These are phyloP conservation scores for Phasianus colchicus DNA, from an alignment of 2,113 vertebrate species.

Conservation along the genomic window DNA sequence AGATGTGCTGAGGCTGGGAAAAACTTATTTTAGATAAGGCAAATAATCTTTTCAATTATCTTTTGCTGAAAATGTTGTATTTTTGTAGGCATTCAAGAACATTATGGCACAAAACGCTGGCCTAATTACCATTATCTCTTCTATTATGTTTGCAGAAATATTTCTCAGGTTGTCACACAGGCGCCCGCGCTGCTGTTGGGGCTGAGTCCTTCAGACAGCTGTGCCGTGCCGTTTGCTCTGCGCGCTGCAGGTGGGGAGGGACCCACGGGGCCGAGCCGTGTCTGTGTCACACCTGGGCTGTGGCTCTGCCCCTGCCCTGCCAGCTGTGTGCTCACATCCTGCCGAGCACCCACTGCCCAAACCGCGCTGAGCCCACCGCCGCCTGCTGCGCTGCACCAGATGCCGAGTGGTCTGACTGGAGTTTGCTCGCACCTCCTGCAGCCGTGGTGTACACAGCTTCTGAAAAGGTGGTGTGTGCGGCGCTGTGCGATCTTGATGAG, in stretches of 20 bases:
- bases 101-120: slow-evolving; percentile 35
- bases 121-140: slow-evolving; percentile 69
- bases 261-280: too few relatives aligned
- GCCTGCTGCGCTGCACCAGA: not conserved
- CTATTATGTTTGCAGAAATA: slow-evolving; percentile 61
- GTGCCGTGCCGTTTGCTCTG: too few relatives aligned
- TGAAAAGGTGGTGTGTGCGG: slow-evolving; percentile 56
- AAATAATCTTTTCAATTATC: slow-evolving; percentile 76
- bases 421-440: slow-evolving; percentile 25
- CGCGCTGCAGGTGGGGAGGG: too few relatives aligned
- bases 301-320: too few relatives aligned
- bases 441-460: slow-evolving; percentile 31
- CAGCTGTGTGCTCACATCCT: too few relatives aligned
- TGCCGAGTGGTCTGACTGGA: slow-evolving; percentile 10
- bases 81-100: slow-evolving; percentile 45
- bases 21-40: slow-evolving; percentile 73
- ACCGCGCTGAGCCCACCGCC: too few relatives aligned
- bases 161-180: slow-evolving; percentile 62
- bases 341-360: too few relatives aligned
- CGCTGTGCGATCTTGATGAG: slow-evolving; percentile 62
- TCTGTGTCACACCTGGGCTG: too few relatives aligned
- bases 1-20: slow-evolving; percentile 60
- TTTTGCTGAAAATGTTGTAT: slow-evolving; percentile 68
- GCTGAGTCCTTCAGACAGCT: not conserved
- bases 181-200: not conserved